phyloP scores from a whole-genome alignment of 1,140 invertebrate species.

The Gonioctena quinquepunctata region DNA sequence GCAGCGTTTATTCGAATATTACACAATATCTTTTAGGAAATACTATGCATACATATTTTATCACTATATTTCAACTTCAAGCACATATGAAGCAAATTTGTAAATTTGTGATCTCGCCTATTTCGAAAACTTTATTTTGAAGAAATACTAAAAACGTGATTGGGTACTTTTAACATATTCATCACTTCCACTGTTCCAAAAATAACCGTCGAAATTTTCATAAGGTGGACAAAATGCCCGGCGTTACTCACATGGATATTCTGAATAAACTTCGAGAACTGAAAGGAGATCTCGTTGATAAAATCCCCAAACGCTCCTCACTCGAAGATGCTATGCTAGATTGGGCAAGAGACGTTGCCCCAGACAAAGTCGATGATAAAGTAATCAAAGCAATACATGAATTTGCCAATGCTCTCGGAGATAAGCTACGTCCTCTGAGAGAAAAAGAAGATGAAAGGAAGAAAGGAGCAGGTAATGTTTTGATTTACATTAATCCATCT shows the following conservation, averaged over 20 bases:
- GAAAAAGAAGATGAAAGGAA: background rate
- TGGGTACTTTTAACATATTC: no score
- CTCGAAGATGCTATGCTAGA: slow-evolving; percentile 39
- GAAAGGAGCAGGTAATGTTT: background rate
- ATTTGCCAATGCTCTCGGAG: background rate
- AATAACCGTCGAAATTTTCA: no score
- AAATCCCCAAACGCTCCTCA: slow-evolving; percentile 4
- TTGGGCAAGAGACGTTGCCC: slow-evolving; percentile 37
- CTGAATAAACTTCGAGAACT: slow-evolving; percentile 28
- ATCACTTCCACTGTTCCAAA: no score
- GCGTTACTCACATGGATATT: slow-evolving; percentile 30
- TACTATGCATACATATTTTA: no score
- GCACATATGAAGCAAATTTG: no score
- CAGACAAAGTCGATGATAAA: slow-evolving; percentile 35
- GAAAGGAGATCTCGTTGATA: slow-evolving; percentile 10
- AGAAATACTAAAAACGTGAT: no score
- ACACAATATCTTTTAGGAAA: no score
- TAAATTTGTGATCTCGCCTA: no score
- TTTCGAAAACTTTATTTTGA: no score
- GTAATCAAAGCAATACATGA: slow-evolving; percentile 37
- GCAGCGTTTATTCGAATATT: no score
- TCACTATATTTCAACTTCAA: no score
- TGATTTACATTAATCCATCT: no score
- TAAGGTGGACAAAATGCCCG: slow-evolving; percentile 23
- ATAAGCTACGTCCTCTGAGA: background rate